Evolutionary conservation across 2,797 vertebrate genomes (phyloP).

Genomic region (Molothrus aeneus): DNA sequence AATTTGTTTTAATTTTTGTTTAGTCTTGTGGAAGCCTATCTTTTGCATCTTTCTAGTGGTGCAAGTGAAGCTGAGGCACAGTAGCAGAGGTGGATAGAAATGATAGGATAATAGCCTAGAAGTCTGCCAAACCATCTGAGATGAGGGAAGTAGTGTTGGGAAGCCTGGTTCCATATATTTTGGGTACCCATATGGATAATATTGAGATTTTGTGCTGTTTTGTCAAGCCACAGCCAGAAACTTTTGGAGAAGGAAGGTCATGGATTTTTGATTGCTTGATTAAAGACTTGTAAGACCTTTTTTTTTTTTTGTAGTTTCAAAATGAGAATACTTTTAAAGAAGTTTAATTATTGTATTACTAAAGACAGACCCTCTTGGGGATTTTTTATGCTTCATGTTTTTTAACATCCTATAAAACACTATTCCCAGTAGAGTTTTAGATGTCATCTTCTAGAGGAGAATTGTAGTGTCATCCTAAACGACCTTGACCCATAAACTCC

Average conservation of each 20-base stretch:
- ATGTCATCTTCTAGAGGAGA: neutral
- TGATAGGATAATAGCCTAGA: neutral
- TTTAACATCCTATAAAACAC: neutral
- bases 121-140: neutral
- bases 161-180: neutral
- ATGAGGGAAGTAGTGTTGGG: neutral
- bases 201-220: neutral
- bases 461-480: neutral
- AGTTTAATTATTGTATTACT: neutral
- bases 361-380: neutral
- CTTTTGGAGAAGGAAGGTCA: neutral
- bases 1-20: neutral
- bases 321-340: neutral
- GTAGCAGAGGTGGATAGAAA: neutral
- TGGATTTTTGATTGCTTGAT: neutral
- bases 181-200: neutral
- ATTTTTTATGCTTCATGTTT: neutral
- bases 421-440: neutral
- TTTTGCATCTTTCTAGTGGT: neutral
- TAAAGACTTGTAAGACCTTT: neutral
- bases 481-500: neutral
- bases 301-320: neutral
- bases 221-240: neutral
- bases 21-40: neutral
- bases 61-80: neutral